Evolutionary conservation across 2,888 invertebrate genomes (phyloP).

Genomic region (Atrina japonica): DNA sequence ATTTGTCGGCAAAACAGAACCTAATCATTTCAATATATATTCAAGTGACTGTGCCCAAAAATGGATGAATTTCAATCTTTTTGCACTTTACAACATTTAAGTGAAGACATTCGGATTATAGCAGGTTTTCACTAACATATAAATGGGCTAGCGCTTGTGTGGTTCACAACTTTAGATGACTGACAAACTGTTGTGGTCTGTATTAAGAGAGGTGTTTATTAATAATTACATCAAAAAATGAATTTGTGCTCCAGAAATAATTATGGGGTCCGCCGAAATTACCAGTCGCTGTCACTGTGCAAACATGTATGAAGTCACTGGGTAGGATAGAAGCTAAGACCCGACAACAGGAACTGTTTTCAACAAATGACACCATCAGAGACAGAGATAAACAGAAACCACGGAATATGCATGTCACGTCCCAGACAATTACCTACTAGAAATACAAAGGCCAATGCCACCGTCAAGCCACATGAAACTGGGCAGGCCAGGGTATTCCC

Average conservation of each 20-base stretch:
- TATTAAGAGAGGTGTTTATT: not conserved
- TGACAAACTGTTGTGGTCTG: not conserved
- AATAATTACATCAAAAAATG: not conserved
- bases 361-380: not conserved
- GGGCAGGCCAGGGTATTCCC: not conserved
- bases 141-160: constrained; percentile 21
- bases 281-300: not conserved
- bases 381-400: no score
- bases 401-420: no score
- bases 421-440: not conserved
- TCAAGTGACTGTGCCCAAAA: constrained; percentile 17
- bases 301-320: no score
- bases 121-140: constrained; percentile 31
- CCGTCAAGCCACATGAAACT: not conserved
- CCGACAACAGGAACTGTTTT: not conserved
- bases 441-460: constrained; percentile 7
- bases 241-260: constrained; percentile 24
- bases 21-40: constrained; percentile 20
- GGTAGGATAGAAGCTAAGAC: not conserved
- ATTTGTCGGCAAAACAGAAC: constrained; percentile 7
- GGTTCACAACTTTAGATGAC: constrained; percentile 23
- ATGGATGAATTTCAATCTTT: constrained; percentile 28
- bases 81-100: constrained; percentile 12
- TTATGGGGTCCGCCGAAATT: constrained; percentile 24
- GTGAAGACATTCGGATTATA: constrained; percentile 14